Evolutionary conservation across 2,797 vertebrate species (phyloP).

Genomic region (Muscicapa striata): DNA sequence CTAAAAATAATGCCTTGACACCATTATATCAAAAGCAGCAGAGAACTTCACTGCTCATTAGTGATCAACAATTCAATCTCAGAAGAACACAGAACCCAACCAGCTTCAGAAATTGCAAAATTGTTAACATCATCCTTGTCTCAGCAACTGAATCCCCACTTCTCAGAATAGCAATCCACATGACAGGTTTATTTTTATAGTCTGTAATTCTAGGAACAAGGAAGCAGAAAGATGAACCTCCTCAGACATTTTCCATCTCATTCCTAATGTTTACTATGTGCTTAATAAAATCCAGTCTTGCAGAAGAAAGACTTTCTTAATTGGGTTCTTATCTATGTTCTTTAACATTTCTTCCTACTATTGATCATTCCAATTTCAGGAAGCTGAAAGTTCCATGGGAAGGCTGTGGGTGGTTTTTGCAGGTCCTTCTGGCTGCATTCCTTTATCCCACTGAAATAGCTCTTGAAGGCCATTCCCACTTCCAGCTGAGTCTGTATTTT

Average conservation of each 20-base stretch:
- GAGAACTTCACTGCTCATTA: slow-evolving; percentile 12
- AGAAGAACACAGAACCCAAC: slow-evolving; percentile 19
- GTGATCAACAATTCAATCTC: slow-evolving; percentile 7
- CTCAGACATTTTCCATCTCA: slow-evolving; percentile 26
- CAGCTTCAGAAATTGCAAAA: slow-evolving; percentile 35
- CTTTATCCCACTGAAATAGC: not conserved
- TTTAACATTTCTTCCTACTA: not conserved
- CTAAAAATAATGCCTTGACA: slow-evolving; percentile 54
- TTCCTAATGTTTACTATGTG: slow-evolving; percentile 39
- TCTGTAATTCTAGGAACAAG: slow-evolving; percentile 61
- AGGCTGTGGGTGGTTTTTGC: not conserved
- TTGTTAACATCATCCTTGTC: slow-evolving; percentile 36
- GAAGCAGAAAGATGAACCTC: slow-evolving; percentile 49
- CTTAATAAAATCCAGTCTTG: slow-evolving; percentile 13
- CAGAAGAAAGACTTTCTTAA: not conserved
- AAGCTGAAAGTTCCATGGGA: not conserved
- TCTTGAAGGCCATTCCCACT: not conserved
- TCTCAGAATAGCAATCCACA: slow-evolving; percentile 59
- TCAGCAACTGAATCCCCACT: slow-evolving; percentile 51
- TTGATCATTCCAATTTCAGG: not conserved
- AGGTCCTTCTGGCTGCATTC: not conserved
- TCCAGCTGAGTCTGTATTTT: not conserved
- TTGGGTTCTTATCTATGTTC: not conserved
- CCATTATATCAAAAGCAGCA: slow-evolving; percentile 42
- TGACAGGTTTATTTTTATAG: slow-evolving; percentile 70